Base-by-base conservation (phyloP, 2,113 vertebrate species). In the Sardina pilchardus region DNA sequence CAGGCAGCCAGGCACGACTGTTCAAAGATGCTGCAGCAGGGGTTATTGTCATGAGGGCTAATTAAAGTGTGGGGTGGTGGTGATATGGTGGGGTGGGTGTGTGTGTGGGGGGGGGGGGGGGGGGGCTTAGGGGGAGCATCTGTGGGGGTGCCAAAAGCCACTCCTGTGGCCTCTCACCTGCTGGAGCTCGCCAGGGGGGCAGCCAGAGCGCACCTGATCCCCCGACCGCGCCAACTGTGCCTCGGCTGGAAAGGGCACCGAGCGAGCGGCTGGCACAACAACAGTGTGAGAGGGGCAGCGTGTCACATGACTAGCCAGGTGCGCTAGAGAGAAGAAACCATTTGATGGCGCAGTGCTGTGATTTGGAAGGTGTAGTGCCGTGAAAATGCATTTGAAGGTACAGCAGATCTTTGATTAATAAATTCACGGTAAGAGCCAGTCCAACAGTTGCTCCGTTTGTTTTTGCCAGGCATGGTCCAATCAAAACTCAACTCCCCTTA, bases 11-110 rank as follows among this genome's bases (percentile, higher is more conserved):
- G 48, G 85, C 84, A 67, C 84, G 88, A 67, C 56, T 84, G 86
- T 92, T 94, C 91, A 94, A 94, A 92, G 91, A 91, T 86, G 88
- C 88, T 84, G 78, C 47, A 71, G 89, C 83, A 84, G 82, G 83
- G 88, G 90, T 90, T 87, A 90, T 83, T 90, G 86, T 91, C 92
- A 92, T 86, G 93, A 92, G 90, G 82, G 89, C 91, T 90, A 94
- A 95, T 95, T 94, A 95, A 56, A 71, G 63, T 26, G 26, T 14
- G n/a, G 71, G 71, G 71, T 78, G 71, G 26, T 75, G 71, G 4
- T 71, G 63, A 16, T 59, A 78, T 30, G 71, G 30, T 36, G 9
- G 71, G 30, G 59, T 67, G 26, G 1, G n/a, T 6, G 26, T n/a
- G n/a, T 5, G 9, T n/a, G n/a, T 30, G n/a, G 26, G 10, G n/a